Evolutionary conservation across 2,797 vertebrate genomes (phyloP), one percentile per base, ranked within the genome.

Genomic region (Streptopelia turtur): DNA sequence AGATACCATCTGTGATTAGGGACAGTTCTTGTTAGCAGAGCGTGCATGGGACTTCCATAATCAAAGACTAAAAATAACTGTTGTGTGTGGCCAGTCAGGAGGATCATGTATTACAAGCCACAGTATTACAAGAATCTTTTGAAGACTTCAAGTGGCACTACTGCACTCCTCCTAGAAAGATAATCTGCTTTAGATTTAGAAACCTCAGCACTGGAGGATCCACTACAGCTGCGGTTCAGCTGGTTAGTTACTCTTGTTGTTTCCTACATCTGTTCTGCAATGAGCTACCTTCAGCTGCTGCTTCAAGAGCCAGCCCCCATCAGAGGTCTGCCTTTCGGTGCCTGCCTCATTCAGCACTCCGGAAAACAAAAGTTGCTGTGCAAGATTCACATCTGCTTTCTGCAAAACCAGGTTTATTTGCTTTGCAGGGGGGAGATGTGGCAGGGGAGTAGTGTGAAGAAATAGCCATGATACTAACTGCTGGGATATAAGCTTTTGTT

Each of bases 61-160:
- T 84, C 90, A 92, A 94, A 93, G 53, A 31, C 78, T 90, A 84
- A 90, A 95, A 92, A 94, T 85, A 92, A 89, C 71, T 21, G 9
- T 3, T 82, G 78, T 65, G 47, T 75, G 55, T 33, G 37, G 83
- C 57, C 87, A 74, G 68, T 18, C 56, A 64, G 79, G 64, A 85
- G 72, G 91, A 95, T 91, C 83, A 71, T n/a, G 0, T 74, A 74
- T 47, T 81, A 86, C 83, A 89, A 90, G 66, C 76, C 66, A 65
- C 1, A 80, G 68, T 28, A 77, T 71, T 68, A 92, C 31, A 71
- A 53, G 83, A 71, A 77, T 39, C 41, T 78, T 87, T 84, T 81
- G 77, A 57, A 81, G 50, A 76, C 39, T 52, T 79, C 4, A 75
- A 94, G 71, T 41, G 45, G n/a, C 39, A 80, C n/a, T n/a, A 61